Evolutionary conservation across 2,797 vertebrate genomes (phyloP).

Genomic region (Craterocephalus amniculus): DNA sequence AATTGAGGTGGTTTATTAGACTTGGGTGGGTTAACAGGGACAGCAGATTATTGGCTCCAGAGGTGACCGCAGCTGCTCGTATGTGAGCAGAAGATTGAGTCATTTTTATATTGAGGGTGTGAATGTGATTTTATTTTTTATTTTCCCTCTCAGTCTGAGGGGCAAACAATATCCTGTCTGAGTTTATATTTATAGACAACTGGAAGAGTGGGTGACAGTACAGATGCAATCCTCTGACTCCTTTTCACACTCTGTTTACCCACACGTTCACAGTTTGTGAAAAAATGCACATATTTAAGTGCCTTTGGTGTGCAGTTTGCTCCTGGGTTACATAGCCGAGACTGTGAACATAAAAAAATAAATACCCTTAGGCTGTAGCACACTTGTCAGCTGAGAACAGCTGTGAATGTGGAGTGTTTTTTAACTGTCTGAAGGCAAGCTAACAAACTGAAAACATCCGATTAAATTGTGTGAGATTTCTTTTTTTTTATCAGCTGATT

Average conservation of each 20-base stretch:
- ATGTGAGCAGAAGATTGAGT: conserved; percentile 29
- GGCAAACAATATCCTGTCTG: conserved; percentile 15
- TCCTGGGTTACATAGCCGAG: neutral
- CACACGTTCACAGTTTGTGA: conserved; percentile 2
- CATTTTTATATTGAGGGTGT: conserved; percentile 15
- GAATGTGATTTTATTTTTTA: neutral
- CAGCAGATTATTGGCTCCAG: conserved; percentile 30
- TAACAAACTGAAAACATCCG: neutral
- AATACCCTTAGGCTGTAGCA: neutral
- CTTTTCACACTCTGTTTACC: conserved; percentile 4
- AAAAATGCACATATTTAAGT: conserved; percentile 15
- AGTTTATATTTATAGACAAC: conserved; percentile 44
- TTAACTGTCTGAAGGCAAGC: neutral
- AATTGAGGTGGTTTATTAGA: conserved; percentile 38
- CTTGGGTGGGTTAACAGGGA: conserved; percentile 6
- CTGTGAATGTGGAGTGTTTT: neutral
- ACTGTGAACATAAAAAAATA: conserved; percentile 5
- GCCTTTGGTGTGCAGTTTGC: neutral
- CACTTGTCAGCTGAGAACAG: neutral
- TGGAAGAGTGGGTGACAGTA: conserved; percentile 3
- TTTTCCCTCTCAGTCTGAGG: neutral
- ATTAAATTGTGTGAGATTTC: no score
- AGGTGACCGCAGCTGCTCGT: conserved; percentile 1
- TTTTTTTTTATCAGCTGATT: neutral
- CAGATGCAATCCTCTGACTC: conserved; percentile 11